phyloP scores from a whole-genome alignment of 2,797 vertebrate genomes.

The Erethizon dorsatum region DNA sequence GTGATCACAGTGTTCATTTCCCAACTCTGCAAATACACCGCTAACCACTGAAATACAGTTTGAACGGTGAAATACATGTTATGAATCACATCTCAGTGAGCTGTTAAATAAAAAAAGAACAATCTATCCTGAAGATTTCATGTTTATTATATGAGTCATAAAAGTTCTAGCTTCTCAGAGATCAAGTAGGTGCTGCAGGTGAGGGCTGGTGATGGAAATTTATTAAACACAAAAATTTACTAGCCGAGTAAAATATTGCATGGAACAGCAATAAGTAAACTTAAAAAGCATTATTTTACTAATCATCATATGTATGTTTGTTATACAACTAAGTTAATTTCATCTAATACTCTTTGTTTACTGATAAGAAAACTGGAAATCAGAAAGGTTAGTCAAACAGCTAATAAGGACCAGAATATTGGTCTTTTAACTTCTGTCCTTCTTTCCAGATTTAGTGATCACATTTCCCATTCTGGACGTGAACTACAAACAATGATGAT shows the following conservation, averaged over 20 bases:
- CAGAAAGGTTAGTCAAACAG: neutral
- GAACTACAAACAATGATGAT: neutral
- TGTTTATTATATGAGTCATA: neutral
- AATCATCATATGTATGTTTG: neutral
- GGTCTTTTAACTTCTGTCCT: neutral
- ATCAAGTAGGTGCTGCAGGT: neutral
- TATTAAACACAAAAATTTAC: conserved; percentile 32
- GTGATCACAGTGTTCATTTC: neutral
- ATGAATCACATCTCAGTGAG: conserved; percentile 8
- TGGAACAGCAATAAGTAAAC: conserved; percentile 11
- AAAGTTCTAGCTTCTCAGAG: neutral
- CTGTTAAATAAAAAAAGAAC: conserved; percentile 41
- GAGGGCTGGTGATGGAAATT: neutral
- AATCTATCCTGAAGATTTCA: neutral
- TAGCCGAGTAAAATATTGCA: conserved; percentile 23
- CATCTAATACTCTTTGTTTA: neutral
- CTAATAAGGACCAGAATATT: neutral
- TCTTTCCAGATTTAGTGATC: neutral
- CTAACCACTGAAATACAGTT: neutral
- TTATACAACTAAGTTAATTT: neutral
- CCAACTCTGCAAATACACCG: neutral
- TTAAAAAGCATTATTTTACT: neutral
- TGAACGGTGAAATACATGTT: conserved; percentile 1
- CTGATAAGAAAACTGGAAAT: neutral
- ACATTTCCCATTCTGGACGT: neutral